Evolutionary conservation across 2,797 vertebrate species (phyloP), one percentile per base, ranked within the genome.

Genomic region (Coccyzus lansbergi): DNA sequence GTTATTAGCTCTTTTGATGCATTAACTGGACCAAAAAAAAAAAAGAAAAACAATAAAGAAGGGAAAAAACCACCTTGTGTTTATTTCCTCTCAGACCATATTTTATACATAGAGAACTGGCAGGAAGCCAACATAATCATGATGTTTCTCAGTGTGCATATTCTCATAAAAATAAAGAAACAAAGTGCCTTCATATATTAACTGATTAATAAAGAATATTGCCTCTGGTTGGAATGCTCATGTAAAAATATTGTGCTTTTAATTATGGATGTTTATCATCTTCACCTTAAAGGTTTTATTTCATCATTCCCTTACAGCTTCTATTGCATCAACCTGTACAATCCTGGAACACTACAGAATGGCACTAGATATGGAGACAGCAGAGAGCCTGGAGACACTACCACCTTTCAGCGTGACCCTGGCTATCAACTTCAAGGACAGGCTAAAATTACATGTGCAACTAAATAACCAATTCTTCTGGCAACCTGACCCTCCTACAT

Each of bases 401-500:
- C 98, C 94, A 99, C 98, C 10, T 99, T 99, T 97, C 99, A 99
- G 77, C 99, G 99, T 93, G 99, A 99, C 88, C 98, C 99, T 6
- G 99, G 99, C 6, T 99, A 99, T 94, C 99, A 99, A 65, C 98
- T 99, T 55, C 99, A 99, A 96, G 99, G 99, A 26, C 97, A 98
- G 76, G 97, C 98, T 78, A 98, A 98, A 95, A 98, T 99, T 96
- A 99, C 98, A 3, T 99, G 99, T 99, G 48, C 98, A 98, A 29
- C 97, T 99, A 94, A 98, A 99, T 88, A 99, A 98, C 95, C 95
- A 99, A 21, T 99, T 99, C 97, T 99, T 98, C 96, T 99, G 99
- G 99, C 99, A 99, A 21, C 99, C 99, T 4, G 99, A 99, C 92
- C 99, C 99, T 36, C 99, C 99, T n/a, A 99, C 98, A 0, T 99